Conservation (phyloP, 2,888 invertebrate species). For the Galerucella calmariensis region DNA sequence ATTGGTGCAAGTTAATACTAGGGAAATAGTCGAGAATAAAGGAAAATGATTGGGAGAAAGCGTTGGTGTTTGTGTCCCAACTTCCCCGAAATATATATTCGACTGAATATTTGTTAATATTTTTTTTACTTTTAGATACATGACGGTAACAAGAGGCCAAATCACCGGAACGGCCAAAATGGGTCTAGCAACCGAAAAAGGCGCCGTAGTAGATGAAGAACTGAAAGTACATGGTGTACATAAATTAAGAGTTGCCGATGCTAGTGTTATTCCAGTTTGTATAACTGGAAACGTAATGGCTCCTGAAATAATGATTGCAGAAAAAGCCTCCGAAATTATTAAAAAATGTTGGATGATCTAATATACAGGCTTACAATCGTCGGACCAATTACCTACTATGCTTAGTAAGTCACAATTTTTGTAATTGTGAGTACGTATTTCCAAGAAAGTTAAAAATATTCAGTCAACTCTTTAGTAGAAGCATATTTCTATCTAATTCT, state of each 20-base stretch:
- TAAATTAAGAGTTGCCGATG: conserved; percentile 74
- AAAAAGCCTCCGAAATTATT: conserved; percentile 77
- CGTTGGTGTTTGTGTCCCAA: too few species aligned
- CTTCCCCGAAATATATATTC: too few species aligned
- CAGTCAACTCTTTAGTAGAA: too few species aligned
- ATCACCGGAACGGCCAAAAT: conserved; percentile 74
- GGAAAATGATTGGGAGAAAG: too few species aligned
- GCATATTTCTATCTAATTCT: too few species aligned
- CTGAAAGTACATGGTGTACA: conserved; percentile 72
- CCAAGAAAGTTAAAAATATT: too few species aligned
- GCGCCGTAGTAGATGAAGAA: conserved; percentile 74
- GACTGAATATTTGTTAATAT: too few species aligned
- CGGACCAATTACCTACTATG: neutral
- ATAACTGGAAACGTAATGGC: conserved; percentile 77
- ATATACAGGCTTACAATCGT: neutral
- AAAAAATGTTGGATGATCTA: conserved; percentile 62
- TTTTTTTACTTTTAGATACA: conserved; percentile 40
- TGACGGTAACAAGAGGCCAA: conserved; percentile 53
- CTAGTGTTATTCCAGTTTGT: conserved; percentile 75
- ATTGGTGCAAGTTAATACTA: too few species aligned
- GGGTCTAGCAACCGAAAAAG: conserved; percentile 73
- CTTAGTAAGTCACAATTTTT: neutral
- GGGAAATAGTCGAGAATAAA: neutral
- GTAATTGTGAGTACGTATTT: neutral
- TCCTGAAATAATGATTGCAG: conserved; percentile 77